Evolutionary conservation across 1,140 invertebrate genomes (phyloP), one percentile per base, ranked within the genome.

Genomic region (Tetraneura akinire): DNA sequence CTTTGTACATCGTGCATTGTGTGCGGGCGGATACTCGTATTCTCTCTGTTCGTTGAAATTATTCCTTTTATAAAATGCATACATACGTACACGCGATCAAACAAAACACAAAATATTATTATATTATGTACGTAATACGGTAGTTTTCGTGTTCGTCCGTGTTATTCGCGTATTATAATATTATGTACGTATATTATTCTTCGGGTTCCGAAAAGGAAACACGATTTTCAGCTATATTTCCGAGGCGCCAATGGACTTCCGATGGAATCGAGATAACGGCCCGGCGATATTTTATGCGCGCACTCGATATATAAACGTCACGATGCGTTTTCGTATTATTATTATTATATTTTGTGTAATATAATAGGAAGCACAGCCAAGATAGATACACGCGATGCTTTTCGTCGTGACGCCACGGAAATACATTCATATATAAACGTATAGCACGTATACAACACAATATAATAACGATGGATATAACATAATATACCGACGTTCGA

Each of bases 201-300:
- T 23, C 3, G 26, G 6, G n/a, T 55, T 29, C 73, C 66, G 42
- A 6, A 57, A 55, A 62, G 74, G 55, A 78, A 78, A 78, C 74
- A 21, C 53, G 74, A 78, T 60, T 78, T 78, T 78, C 74, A 78
- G 74, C 74, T 78, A 78, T 62, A 47, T 78, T 78, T 78, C 55
- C 42, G 23, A 78, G 74, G 74, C 74, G 74, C 74, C 74, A 78
- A 78, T 78, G 74, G 74, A 78, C 55, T 78, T 78, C 74, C 55
- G 74, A 78, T 26, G 55, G 26, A 47, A 60, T 78, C 74, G 51
- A 78, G 74, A 78, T 78, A 78, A 78, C 74, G 32, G 55, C 55
- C 37, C 32, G 18, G 1, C 32, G n/a, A 76, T 47, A 16, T 78
- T 60, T 78, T n/a, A n/a, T n/a, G 47, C 45, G 55, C 42, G 74